Conservation (phyloP, 2,113 vertebrate species). For the Xiphias gladius region DNA sequence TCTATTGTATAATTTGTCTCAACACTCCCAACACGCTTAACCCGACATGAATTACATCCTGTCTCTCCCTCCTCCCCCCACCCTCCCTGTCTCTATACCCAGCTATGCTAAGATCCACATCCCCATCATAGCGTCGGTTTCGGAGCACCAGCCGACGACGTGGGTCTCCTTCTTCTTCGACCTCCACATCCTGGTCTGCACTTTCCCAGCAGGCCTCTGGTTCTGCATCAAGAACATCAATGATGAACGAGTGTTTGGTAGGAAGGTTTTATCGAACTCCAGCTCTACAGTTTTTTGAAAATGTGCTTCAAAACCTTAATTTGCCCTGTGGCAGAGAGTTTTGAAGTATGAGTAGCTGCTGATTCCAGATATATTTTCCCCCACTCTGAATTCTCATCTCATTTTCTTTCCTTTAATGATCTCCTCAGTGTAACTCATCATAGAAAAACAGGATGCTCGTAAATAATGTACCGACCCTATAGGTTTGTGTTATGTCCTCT, state of each 20-base stretch:
- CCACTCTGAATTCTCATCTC: background rate
- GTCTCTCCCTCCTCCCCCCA: background rate
- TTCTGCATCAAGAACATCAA: conserved; percentile 99
- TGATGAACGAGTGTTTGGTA: conserved; percentile 97
- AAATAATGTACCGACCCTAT: background rate
- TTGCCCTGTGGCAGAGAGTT: background rate
- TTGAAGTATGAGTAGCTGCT: background rate
- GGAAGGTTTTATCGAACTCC: conserved; percentile 12
- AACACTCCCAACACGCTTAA: conserved; percentile 34
- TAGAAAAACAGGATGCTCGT: background rate
- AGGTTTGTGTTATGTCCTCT: too few relatives aligned
- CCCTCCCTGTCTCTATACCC: conserved; percentile 20
- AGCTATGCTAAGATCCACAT: conserved; percentile 99
- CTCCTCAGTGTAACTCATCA: background rate
- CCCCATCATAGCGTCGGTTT: conserved; percentile 99
- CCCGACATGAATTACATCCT: conserved; percentile 50
- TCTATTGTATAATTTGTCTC: conserved; percentile 67
- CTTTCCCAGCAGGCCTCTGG: conserved; percentile 98
- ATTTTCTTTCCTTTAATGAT: background rate
- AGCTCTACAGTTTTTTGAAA: background rate
- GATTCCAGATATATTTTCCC: background rate
- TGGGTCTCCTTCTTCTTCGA: conserved; percentile 99
- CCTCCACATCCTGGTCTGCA: conserved; percentile 99
- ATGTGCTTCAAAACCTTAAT: background rate
- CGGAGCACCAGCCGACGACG: conserved; percentile 98